Conservation (phyloP, 2,797 vertebrate species). For the Tadarida brasiliensis region DNA sequence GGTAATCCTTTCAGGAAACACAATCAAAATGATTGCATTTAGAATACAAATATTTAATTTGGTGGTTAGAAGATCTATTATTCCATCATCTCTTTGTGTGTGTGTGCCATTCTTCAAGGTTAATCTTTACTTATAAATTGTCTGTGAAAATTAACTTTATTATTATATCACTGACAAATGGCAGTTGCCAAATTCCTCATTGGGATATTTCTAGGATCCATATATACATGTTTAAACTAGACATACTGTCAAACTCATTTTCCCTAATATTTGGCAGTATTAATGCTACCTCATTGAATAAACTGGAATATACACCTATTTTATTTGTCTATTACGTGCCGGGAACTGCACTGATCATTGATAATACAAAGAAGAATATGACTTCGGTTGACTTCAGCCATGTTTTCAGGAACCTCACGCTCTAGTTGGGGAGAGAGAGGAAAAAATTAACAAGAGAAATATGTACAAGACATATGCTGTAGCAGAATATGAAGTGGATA, state of each 20-base stretch:
- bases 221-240: not conserved
- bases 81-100: not conserved
- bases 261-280: not conserved
- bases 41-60: conserved; percentile 52
- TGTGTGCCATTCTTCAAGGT: conserved; percentile 11
- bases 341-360: not conserved
- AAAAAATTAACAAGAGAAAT: not conserved
- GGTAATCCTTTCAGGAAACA: conserved; percentile 15
- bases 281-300: not conserved
- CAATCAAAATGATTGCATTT: conserved; percentile 36
- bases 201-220: not conserved
- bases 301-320: not conserved
- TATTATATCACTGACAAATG: not conserved
- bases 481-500: not conserved
- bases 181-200: not conserved
- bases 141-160: not conserved
- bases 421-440: not conserved
- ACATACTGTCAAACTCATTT: not conserved
- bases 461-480: not conserved
- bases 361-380: not conserved
- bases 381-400: not conserved
- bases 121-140: conserved; percentile 34
- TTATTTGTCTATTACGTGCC: not conserved
- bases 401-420: not conserved
- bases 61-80: not conserved